A percentile compares a stretch with the other conserved stretches of the same genome.
Conservation (phyloP, 2,888 invertebrate species). For the Drosophila neoperkinsi region DNA sequence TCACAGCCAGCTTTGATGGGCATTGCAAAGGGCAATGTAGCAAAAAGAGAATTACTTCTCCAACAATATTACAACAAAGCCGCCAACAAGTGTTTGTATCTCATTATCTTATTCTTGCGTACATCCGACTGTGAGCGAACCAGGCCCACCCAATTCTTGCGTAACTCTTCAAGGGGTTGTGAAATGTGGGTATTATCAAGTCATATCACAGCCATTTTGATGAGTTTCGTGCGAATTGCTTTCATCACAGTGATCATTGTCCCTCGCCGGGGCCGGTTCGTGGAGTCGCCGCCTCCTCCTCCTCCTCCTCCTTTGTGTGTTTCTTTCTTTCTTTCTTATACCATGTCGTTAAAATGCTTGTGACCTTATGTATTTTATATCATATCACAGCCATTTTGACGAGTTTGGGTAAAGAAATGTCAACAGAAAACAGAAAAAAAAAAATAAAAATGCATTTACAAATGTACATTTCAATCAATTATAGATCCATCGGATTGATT, state of each 20-base stretch:
- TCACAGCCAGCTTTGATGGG: slow-evolving; percentile 86
- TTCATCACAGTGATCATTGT: slow-evolving; percentile 1
- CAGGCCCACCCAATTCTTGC: slow-evolving; percentile 67
- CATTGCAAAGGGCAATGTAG: slow-evolving; percentile 80
- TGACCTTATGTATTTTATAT: slow-evolving; percentile 80
- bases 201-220: slow-evolving; percentile 86
- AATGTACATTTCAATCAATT: neutral
- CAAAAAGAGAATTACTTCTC: slow-evolving; percentile 2
- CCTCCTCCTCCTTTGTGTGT: neutral
- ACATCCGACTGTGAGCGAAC: neutral
- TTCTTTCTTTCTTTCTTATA: slow-evolving; percentile 75
- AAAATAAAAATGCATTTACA: neutral
- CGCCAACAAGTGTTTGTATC: slow-evolving; percentile 65
- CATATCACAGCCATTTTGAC: slow-evolving; percentile 86
- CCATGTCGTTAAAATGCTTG: slow-evolving; percentile 85
- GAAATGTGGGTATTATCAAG: slow-evolving; percentile 80
- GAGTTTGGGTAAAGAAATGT: slow-evolving; percentile 85
- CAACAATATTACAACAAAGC: slow-evolving; percentile 19
- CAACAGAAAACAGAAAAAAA: slow-evolving; percentile 53
- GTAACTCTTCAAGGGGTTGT: slow-evolving; percentile 85
- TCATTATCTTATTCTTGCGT: slow-evolving; percentile 21
- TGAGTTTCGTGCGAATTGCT: slow-evolving; percentile 81
- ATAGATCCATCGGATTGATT: neutral
- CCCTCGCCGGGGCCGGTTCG: neutral
- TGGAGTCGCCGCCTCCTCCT: neutral